Conservation (phyloP, 2,888 invertebrate species). For the Mimas tiliae region DNA sequence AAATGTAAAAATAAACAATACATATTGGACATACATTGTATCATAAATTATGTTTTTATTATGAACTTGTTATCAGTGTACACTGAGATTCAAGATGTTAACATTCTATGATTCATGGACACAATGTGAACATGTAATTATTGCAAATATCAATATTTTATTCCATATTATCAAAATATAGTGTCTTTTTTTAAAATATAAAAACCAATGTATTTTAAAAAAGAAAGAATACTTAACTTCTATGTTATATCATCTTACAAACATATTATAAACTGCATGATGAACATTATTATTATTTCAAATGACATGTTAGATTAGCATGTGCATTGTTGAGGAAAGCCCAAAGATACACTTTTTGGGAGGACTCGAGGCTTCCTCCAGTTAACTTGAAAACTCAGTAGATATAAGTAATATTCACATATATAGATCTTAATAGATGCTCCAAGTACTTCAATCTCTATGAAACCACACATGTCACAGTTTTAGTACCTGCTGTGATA, state of each 20-base stretch:
- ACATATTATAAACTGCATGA: too few relatives aligned
- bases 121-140: conserved; percentile 34
- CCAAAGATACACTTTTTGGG: too few relatives aligned
- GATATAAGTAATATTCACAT: too few relatives aligned
- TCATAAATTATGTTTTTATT: conserved; percentile 60
- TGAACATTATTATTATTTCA: too few relatives aligned
- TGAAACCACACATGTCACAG: too few relatives aligned
- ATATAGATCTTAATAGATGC: too few relatives aligned
- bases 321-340: too few relatives aligned
- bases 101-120: conserved; percentile 56
- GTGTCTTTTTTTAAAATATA: background rate
- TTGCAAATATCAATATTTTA: conserved; percentile 33
- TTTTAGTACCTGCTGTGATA: too few relatives aligned
- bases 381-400: too few relatives aligned
- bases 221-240: background rate
- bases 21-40: conserved; percentile 45
- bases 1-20: conserved; percentile 41
- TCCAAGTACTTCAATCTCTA: too few relatives aligned
- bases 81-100: conserved; percentile 61
- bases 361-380: too few relatives aligned
- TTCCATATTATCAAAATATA: conserved; percentile 30
- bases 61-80: conserved; percentile 62
- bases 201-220: background rate
- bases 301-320: too few relatives aligned
- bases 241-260: background rate